Base-by-base conservation (phyloP, 2,797 vertebrate genomes). In the Characodon lateralis region DNA sequence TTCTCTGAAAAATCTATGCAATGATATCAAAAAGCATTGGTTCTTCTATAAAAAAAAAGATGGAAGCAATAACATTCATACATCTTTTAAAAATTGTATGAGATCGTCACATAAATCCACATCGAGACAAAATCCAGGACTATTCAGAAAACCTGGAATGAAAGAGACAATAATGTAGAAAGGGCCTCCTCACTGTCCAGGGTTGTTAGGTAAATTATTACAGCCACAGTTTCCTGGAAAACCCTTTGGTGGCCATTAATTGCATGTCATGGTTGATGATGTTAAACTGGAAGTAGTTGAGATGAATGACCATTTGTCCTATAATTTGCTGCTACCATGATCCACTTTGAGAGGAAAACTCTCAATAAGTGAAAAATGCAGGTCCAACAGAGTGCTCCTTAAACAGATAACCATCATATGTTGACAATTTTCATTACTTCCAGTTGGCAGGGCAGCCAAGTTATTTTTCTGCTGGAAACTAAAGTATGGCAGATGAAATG, bases 401-500 rank as follows among this genome's bases (percentile, higher is more conserved):
- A 90, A 94, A 93, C 92, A 94, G 94, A 95, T 95, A 94, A 94
- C 91, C 91, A 94, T 95, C 93, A 93, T 89, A 95, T 93, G 92
- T 93, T 95, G 94, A 95, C 92, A 93, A 94, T 94, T 94, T 94
- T 93, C 93, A 93, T 94, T 93, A 95, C 90, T 93, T 94, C 92
- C 91, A 94, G 89, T 94, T 93, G 91, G 92, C 92, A 88, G 82
- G 51, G 73, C 85, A 66, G 92, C 89, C 85, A 90, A 91, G 92
- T 90, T 88, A 86, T 93, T 91, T 91, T 90, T 91, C 88, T 91
- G 86, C 82, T 93, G 90, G 90, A 94, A 94, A 94, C 84, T 89
- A 79, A 94, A 94, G 91, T 83, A 90, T 85, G 89, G 91, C 86
- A 94, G 92, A 94, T 93, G 92, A 95, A 95, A 95, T 85, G 46